Percentiles rank a stretch among this genome's conserved stretches.
Conservation (phyloP, 2,797 vertebrate genomes). For the Hydrolagus colliei region DNA sequence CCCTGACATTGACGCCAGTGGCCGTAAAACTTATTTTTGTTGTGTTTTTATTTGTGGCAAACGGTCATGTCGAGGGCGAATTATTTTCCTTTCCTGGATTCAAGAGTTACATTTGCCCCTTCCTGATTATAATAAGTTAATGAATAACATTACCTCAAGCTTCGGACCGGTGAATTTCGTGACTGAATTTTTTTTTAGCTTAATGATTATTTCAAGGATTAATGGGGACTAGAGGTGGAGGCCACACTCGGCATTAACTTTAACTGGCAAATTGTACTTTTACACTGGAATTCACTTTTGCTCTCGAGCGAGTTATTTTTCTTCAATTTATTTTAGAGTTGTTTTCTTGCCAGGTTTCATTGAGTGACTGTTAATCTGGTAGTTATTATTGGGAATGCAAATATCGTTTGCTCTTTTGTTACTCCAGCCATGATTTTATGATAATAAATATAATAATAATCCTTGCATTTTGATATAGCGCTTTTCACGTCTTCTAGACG, state of each 20-base stretch:
- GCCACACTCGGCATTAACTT: background rate
- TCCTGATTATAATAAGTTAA: too few relatives aligned
- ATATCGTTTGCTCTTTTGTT: background rate
- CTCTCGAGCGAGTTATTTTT: background rate
- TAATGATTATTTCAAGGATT: background rate
- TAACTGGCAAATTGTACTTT: background rate
- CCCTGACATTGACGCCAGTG: too few relatives aligned
- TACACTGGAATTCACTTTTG: background rate
- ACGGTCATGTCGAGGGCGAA: too few relatives aligned
- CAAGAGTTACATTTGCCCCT: too few relatives aligned
- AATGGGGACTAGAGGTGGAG: background rate
- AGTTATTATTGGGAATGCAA: background rate
- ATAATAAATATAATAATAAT: too few relatives aligned
- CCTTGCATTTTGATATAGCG: too few relatives aligned
- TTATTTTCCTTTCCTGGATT: too few relatives aligned
- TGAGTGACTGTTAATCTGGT: background rate
- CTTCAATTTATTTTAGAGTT: background rate
- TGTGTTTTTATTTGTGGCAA: too few relatives aligned
- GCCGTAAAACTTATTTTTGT: too few relatives aligned
- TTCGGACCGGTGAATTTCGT: background rate
- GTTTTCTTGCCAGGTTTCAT: background rate
- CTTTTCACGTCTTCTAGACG: too few relatives aligned
- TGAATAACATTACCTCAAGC: background rate
- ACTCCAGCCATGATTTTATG: too few relatives aligned
- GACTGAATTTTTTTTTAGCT: background rate